These are phyloP conservation scores for Neoscelio sp. DNA, from an alignment of 2,888 invertebrate species.

Conservation along the genomic window DNA sequence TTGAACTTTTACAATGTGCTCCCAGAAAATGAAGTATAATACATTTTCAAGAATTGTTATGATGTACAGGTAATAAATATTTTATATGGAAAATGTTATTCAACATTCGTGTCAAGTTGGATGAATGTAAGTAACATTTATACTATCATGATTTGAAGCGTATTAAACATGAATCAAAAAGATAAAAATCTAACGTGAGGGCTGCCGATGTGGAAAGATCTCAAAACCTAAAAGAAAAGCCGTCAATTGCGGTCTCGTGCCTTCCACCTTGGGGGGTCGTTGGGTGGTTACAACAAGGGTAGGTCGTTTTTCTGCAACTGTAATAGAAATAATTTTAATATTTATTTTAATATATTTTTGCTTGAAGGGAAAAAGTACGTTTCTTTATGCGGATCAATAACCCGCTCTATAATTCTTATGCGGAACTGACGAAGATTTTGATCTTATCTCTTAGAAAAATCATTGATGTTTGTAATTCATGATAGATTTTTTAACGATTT, in stretches of 20 bases:
- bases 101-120: conserved; percentile 52
- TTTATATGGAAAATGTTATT: conserved; percentile 12
- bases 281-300: conserved; percentile 63
- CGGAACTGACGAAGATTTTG: no score
- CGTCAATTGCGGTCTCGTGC: conserved; percentile 65
- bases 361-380: no score
- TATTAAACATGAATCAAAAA: conserved; percentile 28
- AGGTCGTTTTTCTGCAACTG: conserved; percentile 64
- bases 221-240: conserved; percentile 60
- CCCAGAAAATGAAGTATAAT: conserved; percentile 14
- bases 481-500: no score
- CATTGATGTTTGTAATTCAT: no score
- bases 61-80: conserved; percentile 28
- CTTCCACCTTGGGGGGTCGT: conserved; percentile 61
- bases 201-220: conserved; percentile 45
- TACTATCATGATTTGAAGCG: conserved; percentile 34
- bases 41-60: conserved; percentile 4
- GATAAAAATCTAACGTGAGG: conserved; percentile 31
- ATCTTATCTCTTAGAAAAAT: no score
- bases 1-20: conserved; percentile 1
- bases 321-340: conserved; percentile 39
- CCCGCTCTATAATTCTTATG: no score
- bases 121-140: conserved; percentile 35
- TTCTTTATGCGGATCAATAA: no score
- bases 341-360: no score